phyloP scores from a whole-genome alignment of 2,888 invertebrate species.

The Heteromyza rotundicornis region DNA sequence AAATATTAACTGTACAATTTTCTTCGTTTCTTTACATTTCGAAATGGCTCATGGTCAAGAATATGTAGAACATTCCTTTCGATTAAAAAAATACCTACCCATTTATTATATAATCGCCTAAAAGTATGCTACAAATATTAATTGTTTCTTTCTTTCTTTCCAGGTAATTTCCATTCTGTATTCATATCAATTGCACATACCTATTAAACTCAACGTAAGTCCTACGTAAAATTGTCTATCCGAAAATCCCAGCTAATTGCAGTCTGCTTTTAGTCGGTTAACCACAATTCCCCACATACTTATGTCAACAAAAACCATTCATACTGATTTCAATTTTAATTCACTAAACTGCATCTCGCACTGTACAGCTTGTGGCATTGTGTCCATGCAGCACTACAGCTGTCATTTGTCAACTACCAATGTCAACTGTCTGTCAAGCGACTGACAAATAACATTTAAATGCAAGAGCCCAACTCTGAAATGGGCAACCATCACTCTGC shows the following conservation, averaged over 20 bases:
- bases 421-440: constrained; percentile 2
- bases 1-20: too few relatives aligned
- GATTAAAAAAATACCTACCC: too few relatives aligned
- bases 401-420: too few relatives aligned
- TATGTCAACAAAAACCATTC: background rate
- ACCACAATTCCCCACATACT: background rate
- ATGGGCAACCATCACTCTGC: background rate
- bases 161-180: background rate
- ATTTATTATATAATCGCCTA: too few relatives aligned
- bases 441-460: background rate
- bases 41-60: too few relatives aligned
- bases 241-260: constrained; percentile 15
- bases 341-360: too few relatives aligned
- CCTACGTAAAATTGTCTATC: background rate
- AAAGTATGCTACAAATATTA: too few relatives aligned
- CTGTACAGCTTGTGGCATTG: too few relatives aligned
- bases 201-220: background rate
- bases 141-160: background rate
- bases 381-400: too few relatives aligned
- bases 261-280: constrained; percentile 14
- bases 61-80: too few relatives aligned
- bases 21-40: background rate
- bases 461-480: background rate
- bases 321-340: background rate
- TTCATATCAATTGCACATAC: background rate